Evolutionary conservation across 1,140 invertebrate genomes (phyloP).

Genomic region (Goniozus legneri): DNA sequence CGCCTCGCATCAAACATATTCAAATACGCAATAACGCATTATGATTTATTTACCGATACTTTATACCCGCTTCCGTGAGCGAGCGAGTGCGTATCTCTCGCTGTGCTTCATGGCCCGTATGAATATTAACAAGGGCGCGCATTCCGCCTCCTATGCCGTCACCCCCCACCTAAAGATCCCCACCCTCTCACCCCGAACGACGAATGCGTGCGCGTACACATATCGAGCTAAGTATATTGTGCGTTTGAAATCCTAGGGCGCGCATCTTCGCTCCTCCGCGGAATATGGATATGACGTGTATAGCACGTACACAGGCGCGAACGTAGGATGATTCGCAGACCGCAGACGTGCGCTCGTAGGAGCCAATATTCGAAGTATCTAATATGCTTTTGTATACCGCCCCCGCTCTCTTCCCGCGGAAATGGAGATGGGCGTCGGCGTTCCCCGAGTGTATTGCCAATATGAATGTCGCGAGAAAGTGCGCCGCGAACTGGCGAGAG

Average conservation of each 20-base stretch:
- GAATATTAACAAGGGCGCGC: conserved; percentile 39
- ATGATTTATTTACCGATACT: conserved; percentile 46
- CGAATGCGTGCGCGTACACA: conserved; percentile 22
- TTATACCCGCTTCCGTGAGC: conserved; percentile 24
- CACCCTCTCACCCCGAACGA: neutral
- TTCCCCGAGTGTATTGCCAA: conserved; percentile 27
- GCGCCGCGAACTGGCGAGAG: too few species aligned
- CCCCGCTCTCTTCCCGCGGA: conserved; percentile 1
- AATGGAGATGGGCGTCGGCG: conserved; percentile 11
- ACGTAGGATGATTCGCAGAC: neutral
- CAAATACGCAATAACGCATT: conserved; percentile 40
- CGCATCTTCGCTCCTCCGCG: conserved; percentile 6
- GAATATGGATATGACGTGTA: conserved; percentile 8
- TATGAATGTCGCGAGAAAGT: conserved; percentile 14
- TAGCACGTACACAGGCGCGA: neutral
- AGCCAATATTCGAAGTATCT: conserved; percentile 44
- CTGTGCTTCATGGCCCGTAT: conserved; percentile 35
- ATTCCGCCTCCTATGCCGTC: neutral
- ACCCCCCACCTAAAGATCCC: conserved; percentile 10
- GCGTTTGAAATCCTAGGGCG: conserved; percentile 11
- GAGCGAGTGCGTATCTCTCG: conserved; percentile 17
- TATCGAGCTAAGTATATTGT: conserved; percentile 33
- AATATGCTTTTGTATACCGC: conserved; percentile 35
- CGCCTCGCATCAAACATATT: conserved; percentile 36
- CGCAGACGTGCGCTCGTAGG: conserved; percentile 13